Conservation (phyloP, 2,113 vertebrate species). For the Entelurus aequoreus region DNA sequence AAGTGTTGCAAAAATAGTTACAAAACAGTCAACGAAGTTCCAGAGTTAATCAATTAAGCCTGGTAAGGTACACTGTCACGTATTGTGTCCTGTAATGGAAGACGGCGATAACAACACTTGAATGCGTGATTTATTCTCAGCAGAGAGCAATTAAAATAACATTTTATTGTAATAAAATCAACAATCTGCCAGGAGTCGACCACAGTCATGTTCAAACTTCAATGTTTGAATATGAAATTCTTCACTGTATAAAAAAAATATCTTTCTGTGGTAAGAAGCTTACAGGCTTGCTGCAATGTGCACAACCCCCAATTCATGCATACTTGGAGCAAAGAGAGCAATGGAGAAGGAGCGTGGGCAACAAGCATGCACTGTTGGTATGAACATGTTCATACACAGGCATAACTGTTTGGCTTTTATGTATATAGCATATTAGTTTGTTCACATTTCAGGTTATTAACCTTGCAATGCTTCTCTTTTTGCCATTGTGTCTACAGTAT, state of each 20-base stretch:
- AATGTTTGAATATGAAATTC: neutral
- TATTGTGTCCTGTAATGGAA: no score
- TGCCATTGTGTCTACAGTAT: neutral
- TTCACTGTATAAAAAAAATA: neutral
- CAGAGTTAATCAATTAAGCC: no score
- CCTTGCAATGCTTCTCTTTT: neutral
- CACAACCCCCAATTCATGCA: conserved; percentile 32
- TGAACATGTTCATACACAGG: neutral
- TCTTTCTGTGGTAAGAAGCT: conserved; percentile 59
- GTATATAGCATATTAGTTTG: neutral
- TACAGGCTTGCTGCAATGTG: conserved; percentile 30
- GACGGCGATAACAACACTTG: no score
- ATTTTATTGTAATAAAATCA: no score
- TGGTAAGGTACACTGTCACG: no score
- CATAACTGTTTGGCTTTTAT: no score
- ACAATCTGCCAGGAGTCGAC: neutral
- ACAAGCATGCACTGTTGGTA: conserved; percentile 8
- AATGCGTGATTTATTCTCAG: no score
- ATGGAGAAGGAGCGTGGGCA: conserved; percentile 4
- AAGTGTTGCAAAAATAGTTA: no score
- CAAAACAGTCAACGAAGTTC: no score
- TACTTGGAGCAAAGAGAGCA: conserved; percentile 24
- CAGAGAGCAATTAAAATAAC: no score
- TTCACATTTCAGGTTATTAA: neutral
- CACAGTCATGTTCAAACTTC: neutral